phyloP scores from a whole-genome alignment of 1,140 invertebrate species.

The Meloidogyne hapla region DNA sequence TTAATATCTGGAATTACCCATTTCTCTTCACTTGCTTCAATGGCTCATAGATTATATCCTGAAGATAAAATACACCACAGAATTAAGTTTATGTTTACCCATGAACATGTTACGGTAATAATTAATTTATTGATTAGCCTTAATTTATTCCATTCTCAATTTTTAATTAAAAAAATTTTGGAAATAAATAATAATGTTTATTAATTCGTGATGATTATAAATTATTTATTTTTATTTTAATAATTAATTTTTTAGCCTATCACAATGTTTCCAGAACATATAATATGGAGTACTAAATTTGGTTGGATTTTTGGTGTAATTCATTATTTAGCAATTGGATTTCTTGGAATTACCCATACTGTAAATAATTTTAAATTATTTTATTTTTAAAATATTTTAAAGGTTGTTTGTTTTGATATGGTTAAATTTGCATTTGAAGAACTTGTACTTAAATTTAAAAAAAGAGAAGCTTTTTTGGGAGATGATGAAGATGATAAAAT shows the following conservation, averaged over 20 bases:
- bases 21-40: not conserved
- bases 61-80: not conserved
- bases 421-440: constrained; percentile 6
- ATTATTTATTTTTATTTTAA: too few relatives aligned
- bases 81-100: not conserved
- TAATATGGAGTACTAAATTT: constrained; percentile 2
- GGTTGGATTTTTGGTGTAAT: constrained; percentile 5
- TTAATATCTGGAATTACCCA: constrained; percentile 3
- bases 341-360: not conserved
- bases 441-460: not conserved
- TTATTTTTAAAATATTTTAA: not conserved
- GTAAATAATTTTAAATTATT: not conserved
- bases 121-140: too few relatives aligned
- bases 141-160: too few relatives aligned
- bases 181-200: too few relatives aligned
- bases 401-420: constrained; percentile 1
- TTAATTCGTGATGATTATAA: too few relatives aligned
- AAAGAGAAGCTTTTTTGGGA: not conserved
- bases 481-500: not conserved
- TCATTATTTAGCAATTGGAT: not conserved
- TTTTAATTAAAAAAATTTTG: too few relatives aligned
- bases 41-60: not conserved
- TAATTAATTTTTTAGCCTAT: not conserved
- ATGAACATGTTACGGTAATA: not conserved
- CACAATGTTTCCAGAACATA: not conserved